Evolutionary conservation across 1,140 invertebrate species (phyloP), one percentile per base, ranked within the genome.

Genomic region (Globodera rostochiensis): DNA sequence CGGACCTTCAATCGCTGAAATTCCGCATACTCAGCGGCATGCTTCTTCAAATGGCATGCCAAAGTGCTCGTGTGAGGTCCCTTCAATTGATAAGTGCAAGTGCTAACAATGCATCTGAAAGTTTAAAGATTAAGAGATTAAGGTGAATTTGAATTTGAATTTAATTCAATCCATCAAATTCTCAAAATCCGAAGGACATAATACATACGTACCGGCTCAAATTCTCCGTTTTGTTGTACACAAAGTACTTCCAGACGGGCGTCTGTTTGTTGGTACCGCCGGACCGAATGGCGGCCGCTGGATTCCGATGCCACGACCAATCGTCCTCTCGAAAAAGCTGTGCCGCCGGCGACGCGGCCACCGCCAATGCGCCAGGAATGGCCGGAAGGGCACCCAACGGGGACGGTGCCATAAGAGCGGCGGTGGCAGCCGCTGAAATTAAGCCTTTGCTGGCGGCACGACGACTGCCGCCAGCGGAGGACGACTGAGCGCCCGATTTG

Each of bases 201-300:
- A 15, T 74, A n/a, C 50, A 21, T n/a, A 19, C 21, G n/a, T 25
- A 88, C 87, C 87, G 79, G 82, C 89, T 90, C 60, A 89, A 75
- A 66, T 89, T 89, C 60, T 89, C 88, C 8, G 84, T 71, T 76
- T 89, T 89, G 66, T 89, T 90, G 50, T 89, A 89, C 13, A 89
- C 88, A 73, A 89, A 89, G 70, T 88, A 82, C 74, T 89, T 89
- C 88, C 88, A 89, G 3, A 89, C 88, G 8, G 88, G 88, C 9
- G 88, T 89, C 67, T 89, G 88, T 77, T 89, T 89, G 71, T 89
- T 89, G 4, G 88, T 89, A n/a, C 88, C 88, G 13, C 88, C 88
- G 45, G 87, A 89, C 50, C 88, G 79, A 74, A 89, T 90, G 6
- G 88, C 83, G 46, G 88, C 88, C 15, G 89, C 89, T 49, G 88